Percentiles rank a stretch among this genome's conserved stretches.
Conservation (phyloP, 2,113 vertebrate species). For the Stegastes partitus region DNA sequence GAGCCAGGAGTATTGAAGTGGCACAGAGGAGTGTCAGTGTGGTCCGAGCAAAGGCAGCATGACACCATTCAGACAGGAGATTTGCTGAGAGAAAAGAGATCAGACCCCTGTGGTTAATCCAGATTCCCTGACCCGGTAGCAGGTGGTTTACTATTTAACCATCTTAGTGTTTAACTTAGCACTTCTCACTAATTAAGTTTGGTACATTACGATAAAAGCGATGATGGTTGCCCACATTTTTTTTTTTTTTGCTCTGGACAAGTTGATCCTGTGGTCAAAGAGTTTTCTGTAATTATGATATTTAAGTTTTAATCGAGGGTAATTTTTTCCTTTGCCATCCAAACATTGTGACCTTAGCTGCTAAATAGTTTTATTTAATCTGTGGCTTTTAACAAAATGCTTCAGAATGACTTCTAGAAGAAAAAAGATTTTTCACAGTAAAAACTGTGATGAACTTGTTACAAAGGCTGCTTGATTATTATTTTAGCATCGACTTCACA, state of each 20-base stretch:
- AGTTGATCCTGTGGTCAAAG: not conserved
- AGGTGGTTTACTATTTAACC: conserved; percentile 23
- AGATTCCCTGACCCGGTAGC: conserved; percentile 31
- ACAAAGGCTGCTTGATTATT: no score
- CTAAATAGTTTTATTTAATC: not conserved
- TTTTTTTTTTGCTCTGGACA: conserved; percentile 9
- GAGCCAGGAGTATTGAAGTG: conserved; percentile 56
- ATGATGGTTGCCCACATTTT: not conserved
- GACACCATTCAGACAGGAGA: conserved; percentile 52
- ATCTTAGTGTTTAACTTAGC: conserved; percentile 13
- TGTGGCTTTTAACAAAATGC: no score
- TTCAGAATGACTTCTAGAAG: no score
- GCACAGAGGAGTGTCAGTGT: conserved; percentile 37
- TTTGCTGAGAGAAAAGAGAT: conserved; percentile 43
- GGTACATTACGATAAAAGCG: not conserved
- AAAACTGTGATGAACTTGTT: no score
- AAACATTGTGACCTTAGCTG: not conserved
- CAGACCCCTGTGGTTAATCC: conserved; percentile 32
- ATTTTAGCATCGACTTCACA: no score
- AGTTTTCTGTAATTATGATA: no score
- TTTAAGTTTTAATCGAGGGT: no score
- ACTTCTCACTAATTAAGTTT: not conserved
- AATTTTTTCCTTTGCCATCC: no score
- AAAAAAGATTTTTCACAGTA: no score
- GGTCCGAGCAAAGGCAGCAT: conserved; percentile 48